A percentile compares a stretch with the other conserved stretches of the same genome.
These are phyloP conservation scores for Hyposmocoma kahamanoa DNA, from an alignment of 1,140 invertebrate genomes.

Conservation along the genomic window DNA sequence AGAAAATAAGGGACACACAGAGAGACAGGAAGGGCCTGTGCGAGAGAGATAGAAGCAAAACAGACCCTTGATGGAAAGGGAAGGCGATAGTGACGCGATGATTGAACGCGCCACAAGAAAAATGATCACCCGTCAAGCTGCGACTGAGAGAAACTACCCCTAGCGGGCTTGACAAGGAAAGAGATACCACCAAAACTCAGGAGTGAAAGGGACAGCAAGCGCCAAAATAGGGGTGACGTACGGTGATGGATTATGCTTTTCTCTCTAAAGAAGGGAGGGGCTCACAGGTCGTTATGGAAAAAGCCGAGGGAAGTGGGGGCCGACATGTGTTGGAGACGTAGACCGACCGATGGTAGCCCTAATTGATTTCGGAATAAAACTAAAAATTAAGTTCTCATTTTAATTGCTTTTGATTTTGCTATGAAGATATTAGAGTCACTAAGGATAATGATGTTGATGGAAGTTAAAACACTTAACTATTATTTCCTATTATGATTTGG, in stretches of 20 bases:
- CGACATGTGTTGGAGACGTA: slow-evolving; percentile 65
- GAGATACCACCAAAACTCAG: slow-evolving; percentile 23
- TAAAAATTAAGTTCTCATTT: slow-evolving; percentile 21
- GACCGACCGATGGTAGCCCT: slow-evolving; percentile 52
- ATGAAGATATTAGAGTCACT: background rate
- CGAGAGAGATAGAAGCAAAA: slow-evolving; percentile 47
- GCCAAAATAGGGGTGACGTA: slow-evolving; percentile 75
- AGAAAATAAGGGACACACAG: slow-evolving; percentile 73
- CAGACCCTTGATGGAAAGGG: slow-evolving; percentile 47
- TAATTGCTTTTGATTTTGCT: slow-evolving; percentile 1
- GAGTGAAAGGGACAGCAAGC: slow-evolving; percentile 44
- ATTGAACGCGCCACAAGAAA: slow-evolving; percentile 75
- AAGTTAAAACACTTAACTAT: no score
- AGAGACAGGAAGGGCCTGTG: slow-evolving; percentile 70
- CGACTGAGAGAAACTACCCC: slow-evolving; percentile 75
- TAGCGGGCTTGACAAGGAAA: slow-evolving; percentile 55
- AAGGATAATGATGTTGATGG: no score
- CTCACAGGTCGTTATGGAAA: slow-evolving; percentile 76
- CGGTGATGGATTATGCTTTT: slow-evolving; percentile 76
- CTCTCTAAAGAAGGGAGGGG: slow-evolving; percentile 74
- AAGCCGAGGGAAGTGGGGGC: slow-evolving; percentile 71
- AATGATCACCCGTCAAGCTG: slow-evolving; percentile 75
- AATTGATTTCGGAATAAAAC: slow-evolving; percentile 58
- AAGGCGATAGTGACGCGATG: slow-evolving; percentile 73
- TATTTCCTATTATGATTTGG: no score